phyloP scores from a whole-genome alignment of 2,888 invertebrate species.

The Sericinus montela region DNA sequence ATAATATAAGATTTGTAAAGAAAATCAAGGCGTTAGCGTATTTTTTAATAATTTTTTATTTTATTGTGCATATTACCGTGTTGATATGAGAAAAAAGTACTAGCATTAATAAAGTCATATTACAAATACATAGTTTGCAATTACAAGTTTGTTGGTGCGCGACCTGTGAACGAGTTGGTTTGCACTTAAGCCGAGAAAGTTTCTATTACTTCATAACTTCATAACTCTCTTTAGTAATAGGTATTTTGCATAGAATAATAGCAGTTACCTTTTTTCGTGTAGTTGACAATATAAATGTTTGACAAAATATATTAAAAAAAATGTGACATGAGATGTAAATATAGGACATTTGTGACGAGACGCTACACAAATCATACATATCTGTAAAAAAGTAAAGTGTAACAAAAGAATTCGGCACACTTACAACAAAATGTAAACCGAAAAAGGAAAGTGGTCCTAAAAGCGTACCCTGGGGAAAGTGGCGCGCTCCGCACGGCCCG shows the following conservation, averaged over 20 bases:
- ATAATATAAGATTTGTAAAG: no score
- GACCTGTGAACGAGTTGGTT: slow-evolving; percentile 59
- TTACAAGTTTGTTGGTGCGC: slow-evolving; percentile 69
- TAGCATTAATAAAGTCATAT: slow-evolving; percentile 58
- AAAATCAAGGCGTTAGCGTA: no score
- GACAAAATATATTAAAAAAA: not conserved
- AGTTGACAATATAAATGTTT: not conserved
- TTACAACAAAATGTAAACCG: slow-evolving; percentile 77
- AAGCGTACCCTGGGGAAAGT: slow-evolving; percentile 72
- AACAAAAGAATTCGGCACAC: slow-evolving; percentile 77
- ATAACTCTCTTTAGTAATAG: slow-evolving; percentile 71
- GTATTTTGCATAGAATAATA: slow-evolving; percentile 38
- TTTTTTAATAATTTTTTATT: no score
- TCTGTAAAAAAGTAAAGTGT: slow-evolving; percentile 62
- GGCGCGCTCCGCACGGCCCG: slow-evolving; percentile 66
- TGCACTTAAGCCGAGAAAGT: slow-evolving; percentile 57
- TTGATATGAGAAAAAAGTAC: no score
- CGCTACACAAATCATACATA: slow-evolving; percentile 61
- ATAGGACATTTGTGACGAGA: slow-evolving; percentile 21
- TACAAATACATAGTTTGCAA: slow-evolving; percentile 71
- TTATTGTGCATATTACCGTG: no score
- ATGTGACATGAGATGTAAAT: not conserved
- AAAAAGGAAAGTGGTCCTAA: slow-evolving; percentile 77
- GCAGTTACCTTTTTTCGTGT: not conserved
- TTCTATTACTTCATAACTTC: slow-evolving; percentile 72